Conservation (phyloP, 2,797 vertebrate genomes). For the Falco biarmicus region DNA sequence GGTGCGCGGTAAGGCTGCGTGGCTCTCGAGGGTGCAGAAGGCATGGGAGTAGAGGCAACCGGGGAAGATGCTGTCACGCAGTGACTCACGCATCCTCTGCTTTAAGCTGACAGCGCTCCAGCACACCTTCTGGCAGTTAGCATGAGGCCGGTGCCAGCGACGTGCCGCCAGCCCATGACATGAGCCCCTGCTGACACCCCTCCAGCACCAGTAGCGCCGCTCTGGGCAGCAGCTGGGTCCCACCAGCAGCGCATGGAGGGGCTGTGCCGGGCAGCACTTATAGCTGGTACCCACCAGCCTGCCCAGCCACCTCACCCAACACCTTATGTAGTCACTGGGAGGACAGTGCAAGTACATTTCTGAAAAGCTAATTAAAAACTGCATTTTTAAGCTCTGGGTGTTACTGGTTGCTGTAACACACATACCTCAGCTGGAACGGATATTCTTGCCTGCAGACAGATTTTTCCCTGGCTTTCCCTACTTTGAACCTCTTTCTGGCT, state of each 20-base stretch:
- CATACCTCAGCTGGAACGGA: neutral
- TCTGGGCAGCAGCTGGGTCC: neutral
- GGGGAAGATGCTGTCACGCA: neutral
- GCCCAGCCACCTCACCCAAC: accelerated
- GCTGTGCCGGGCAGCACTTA: neutral
- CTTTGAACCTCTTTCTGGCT: neutral
- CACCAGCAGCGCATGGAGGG: neutral
- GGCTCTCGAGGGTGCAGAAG: neutral
- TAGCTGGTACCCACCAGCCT: neutral
- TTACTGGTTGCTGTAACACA: neutral
- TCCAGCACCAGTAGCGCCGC: neutral
- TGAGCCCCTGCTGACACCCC: neutral
- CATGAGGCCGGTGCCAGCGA: neutral
- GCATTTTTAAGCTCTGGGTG: neutral
- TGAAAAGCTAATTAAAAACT: neutral
- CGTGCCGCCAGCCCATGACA: neutral
- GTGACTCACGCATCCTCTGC: neutral
- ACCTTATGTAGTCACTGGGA: accelerated
- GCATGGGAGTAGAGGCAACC: neutral
- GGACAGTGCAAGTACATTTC: neutral
- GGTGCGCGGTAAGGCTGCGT: neutral
- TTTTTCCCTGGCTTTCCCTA: neutral
- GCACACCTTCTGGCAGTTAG: neutral
- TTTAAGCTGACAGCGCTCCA: neutral
- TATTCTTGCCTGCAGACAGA: neutral